A percentile compares a stretch with the other conserved stretches of the same genome.
phyloP scores from a whole-genome alignment of 2,888 invertebrate species.

The Resseliella maxima region DNA sequence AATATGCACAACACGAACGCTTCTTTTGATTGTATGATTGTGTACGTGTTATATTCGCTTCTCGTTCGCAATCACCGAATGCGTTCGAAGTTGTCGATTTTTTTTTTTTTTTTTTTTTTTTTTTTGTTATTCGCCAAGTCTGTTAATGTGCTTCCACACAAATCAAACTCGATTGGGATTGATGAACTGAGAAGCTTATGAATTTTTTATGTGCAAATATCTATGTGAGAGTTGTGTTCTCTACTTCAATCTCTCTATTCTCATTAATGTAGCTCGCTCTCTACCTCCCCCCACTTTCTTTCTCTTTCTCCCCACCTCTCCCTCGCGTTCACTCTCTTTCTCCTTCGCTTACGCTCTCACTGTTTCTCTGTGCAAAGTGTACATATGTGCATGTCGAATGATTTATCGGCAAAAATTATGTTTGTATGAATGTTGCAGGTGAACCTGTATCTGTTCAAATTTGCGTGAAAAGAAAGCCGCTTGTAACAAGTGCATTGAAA shows the following conservation, averaged over 20 bases:
- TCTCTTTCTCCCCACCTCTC: too few species aligned
- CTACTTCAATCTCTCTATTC: too few species aligned
- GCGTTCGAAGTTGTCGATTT: not conserved
- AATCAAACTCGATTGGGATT: not conserved
- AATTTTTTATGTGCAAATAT: not conserved
- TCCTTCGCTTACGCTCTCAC: not conserved
- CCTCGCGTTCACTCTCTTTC: not conserved
- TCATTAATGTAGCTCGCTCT: too few species aligned
- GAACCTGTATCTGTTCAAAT: too few species aligned
- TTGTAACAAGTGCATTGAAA: not conserved
- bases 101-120: not conserved
- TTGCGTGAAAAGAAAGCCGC: not conserved
- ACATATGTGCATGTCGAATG: not conserved
- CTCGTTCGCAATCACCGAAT: not conserved
- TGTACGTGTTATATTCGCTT: not conserved
- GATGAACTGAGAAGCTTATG: not conserved
- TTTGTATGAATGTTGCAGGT: not conserved
- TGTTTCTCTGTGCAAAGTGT: not conserved
- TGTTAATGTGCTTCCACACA: not conserved
- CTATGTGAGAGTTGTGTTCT: conserved; percentile 7
- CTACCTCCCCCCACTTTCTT: too few species aligned
- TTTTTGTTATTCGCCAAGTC: not conserved
- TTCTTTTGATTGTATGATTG: not conserved
- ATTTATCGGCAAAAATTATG: conserved; percentile 13
- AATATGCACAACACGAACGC: not conserved